These are phyloP conservation scores for Drosophila mojavensis DNA, from an alignment of 1,140 invertebrate genomes.

Conservation along the genomic window DNA sequence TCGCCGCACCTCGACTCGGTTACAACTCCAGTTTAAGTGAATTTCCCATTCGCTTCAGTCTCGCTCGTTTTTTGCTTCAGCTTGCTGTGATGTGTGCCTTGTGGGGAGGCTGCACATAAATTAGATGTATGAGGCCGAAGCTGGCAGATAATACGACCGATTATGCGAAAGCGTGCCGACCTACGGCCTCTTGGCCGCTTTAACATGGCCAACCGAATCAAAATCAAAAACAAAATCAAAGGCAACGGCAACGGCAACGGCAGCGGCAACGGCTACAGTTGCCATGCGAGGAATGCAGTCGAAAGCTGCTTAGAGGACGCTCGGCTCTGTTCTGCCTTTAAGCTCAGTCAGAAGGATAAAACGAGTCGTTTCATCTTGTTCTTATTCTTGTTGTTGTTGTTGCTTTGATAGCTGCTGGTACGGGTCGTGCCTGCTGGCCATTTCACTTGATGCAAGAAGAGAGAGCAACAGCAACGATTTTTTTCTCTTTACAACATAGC, in stretches of 20 bases:
- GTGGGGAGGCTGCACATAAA: slow-evolving; percentile 21
- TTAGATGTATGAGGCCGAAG: slow-evolving; percentile 34
- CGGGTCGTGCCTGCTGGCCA: slow-evolving; percentile 50
- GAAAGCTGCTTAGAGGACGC: neutral
- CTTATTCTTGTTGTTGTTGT: slow-evolving; percentile 22
- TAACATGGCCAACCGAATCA: slow-evolving; percentile 29
- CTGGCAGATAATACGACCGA: slow-evolving; percentile 34
- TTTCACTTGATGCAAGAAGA: slow-evolving; percentile 57
- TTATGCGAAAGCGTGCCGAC: slow-evolving; percentile 44
- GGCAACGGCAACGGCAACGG: slow-evolving; percentile 2
- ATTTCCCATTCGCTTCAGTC: slow-evolving; percentile 12
- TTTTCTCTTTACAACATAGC: neutral
- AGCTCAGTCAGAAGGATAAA: slow-evolving; percentile 75
- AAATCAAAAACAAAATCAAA: slow-evolving; percentile 30
- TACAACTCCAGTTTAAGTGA: neutral
- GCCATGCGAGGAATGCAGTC: slow-evolving; percentile 29
- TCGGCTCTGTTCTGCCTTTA: slow-evolving; percentile 34
- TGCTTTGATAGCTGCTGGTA: slow-evolving; percentile 22
- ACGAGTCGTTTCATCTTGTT: slow-evolving; percentile 68
- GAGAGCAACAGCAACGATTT: slow-evolving; percentile 19
- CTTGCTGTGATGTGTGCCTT: slow-evolving; percentile 7
- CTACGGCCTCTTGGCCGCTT: slow-evolving; percentile 23
- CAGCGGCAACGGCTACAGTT: slow-evolving; percentile 9
- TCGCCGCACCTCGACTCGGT: neutral
- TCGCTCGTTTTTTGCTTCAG: neutral